Evolutionary conservation across 1,140 invertebrate genomes (phyloP).

Genomic region (Schlechtendalia chinensis): DNA sequence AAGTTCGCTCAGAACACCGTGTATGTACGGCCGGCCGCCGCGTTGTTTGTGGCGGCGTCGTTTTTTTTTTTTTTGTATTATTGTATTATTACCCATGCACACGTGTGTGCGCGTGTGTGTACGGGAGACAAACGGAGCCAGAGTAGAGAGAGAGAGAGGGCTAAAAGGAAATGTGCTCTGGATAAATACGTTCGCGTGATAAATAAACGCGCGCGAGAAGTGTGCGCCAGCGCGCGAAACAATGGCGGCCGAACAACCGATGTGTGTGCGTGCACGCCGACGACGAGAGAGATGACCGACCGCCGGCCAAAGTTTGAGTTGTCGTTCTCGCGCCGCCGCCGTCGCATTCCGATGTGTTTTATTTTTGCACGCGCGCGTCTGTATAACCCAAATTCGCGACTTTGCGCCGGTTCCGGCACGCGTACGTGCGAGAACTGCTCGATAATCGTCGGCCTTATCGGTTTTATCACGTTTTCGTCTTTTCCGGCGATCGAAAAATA

Average conservation of each 20-base stretch:
- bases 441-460: neutral
- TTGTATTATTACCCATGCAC: too few species aligned
- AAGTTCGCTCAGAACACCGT: too few species aligned
- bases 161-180: conserved; percentile 21
- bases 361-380: conserved; percentile 25
- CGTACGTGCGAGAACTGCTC: neutral
- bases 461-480: neutral
- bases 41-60: neutral
- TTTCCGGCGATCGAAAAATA: neutral
- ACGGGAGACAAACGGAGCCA: neutral
- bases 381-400: conserved; percentile 22
- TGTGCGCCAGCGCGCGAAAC: conserved; percentile 1
- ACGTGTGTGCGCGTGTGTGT: neutral
- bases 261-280: too few species aligned
- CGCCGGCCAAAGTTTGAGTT: conserved; percentile 22
- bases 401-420: neutral
- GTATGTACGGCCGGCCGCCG: too few species aligned
- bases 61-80: neutral
- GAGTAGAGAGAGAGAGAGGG: neutral
- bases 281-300: conserved; percentile 23
- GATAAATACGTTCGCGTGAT: conserved; percentile 25
- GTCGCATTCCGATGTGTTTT: conserved; percentile 35
- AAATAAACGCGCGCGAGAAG: conserved; percentile 26
- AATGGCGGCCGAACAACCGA: conserved; percentile 8
- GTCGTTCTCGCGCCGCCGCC: neutral